Conservation (phyloP, 2,888 invertebrate genomes). For the Panzeria rudis region DNA sequence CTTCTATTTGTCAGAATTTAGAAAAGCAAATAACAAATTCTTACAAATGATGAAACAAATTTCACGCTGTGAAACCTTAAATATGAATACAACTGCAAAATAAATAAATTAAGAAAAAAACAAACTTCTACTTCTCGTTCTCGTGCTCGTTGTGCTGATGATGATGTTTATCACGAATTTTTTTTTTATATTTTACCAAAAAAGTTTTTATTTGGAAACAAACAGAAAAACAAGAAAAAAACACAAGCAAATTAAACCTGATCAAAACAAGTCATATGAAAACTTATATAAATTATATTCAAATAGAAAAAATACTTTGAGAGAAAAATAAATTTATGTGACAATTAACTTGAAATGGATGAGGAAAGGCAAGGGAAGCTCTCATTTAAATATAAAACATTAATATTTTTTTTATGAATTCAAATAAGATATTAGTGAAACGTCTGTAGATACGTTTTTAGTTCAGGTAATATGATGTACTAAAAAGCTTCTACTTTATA, state of each 20-base stretch:
- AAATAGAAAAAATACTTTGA: slow-evolving; percentile 9
- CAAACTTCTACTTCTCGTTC: slow-evolving; percentile 11
- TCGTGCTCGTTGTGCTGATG: slow-evolving; percentile 28
- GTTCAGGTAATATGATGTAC: too few relatives aligned
- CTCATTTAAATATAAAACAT: not conserved
- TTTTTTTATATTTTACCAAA: not conserved
- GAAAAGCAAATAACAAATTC: slow-evolving; percentile 67
- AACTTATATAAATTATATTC: slow-evolving; percentile 67
- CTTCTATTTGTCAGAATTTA: slow-evolving; percentile 39
- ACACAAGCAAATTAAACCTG: slow-evolving; percentile 59
- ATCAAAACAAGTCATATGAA: slow-evolving; percentile 71
- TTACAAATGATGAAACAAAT: slow-evolving; percentile 71
- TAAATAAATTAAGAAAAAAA: slow-evolving; percentile 35
- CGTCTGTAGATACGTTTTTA: too few relatives aligned
- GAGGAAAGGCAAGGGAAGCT: not conserved
- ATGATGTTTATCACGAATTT: slow-evolving; percentile 49
- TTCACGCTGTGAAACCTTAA: slow-evolving; percentile 72
- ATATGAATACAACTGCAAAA: slow-evolving; percentile 62
- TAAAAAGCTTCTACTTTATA: too few relatives aligned
- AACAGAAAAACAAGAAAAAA: slow-evolving; percentile 18
- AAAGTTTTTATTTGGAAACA: slow-evolving; percentile 22
- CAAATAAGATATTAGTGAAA: not conserved
- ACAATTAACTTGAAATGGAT: slow-evolving; percentile 10
- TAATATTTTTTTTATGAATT: slow-evolving; percentile 1
- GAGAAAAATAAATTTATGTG: slow-evolving; percentile 22